phyloP scores from a whole-genome alignment of 2,797 vertebrate species.

The Scolopax bukidnonensis region DNA sequence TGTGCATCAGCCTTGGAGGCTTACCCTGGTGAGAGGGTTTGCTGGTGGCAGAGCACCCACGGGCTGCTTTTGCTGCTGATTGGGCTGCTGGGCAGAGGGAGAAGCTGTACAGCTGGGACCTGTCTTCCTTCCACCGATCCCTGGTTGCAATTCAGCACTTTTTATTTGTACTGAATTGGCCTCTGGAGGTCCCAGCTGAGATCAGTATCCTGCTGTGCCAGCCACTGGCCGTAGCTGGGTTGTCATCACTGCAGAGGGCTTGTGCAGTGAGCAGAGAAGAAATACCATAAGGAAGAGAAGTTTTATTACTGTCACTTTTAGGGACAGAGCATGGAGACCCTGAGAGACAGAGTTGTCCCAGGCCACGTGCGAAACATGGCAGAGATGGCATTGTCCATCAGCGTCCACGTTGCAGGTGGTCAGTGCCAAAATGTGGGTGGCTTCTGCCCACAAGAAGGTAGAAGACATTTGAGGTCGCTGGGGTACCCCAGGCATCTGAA shows the following conservation, averaged over 20 bases:
- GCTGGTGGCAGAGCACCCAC: rapidly evolving
- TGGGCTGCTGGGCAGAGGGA: rapidly evolving
- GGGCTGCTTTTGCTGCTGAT: neutral
- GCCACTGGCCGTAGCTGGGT: neutral
- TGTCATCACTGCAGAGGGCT: neutral
- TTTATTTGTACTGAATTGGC: neutral
- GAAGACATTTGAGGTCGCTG: neutral
- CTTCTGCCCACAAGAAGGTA: neutral
- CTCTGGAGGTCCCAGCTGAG: neutral
- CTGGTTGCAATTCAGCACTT: neutral
- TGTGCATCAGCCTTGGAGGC: neutral
- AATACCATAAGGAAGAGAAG: neutral
- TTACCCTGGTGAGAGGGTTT: neutral
- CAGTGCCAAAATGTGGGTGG: neutral
- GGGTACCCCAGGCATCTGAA: neutral
- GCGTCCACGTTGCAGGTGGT: neutral
- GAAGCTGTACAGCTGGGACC: neutral
- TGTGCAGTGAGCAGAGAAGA: neutral
- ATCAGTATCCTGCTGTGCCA: neutral
- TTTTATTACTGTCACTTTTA: neutral
- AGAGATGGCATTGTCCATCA: neutral
- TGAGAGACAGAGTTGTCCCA: neutral
- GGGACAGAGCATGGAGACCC: neutral
- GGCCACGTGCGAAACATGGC: rapidly evolving
- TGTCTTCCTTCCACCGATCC: neutral